Conservation (phyloP, 2,113 vertebrate species). For the Chaetodon auriga region DNA sequence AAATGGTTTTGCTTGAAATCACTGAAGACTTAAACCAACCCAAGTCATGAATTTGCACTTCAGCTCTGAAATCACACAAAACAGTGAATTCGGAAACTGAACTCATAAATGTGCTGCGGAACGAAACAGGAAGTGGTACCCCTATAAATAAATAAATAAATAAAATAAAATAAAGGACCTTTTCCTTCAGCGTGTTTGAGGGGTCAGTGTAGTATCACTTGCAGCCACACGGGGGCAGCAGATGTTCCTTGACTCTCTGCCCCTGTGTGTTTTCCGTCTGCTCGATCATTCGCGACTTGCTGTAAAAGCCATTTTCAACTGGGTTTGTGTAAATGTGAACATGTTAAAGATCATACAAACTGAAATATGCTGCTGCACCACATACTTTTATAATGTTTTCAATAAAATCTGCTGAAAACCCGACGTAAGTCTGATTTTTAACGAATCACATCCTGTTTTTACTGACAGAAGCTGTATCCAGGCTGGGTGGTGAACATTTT, state of each 20-base stretch:
- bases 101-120: conserved; percentile 7
- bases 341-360: conserved; percentile 57
- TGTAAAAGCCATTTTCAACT: conserved; percentile 68
- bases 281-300: conserved; percentile 29
- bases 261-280: conserved; percentile 11
- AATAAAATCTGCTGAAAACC: conserved; percentile 76
- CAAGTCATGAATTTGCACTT: conserved; percentile 36
- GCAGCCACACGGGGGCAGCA: conserved; percentile 54
- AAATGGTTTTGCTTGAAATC: conserved; percentile 5
- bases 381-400: conserved; percentile 82
- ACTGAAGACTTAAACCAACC: conserved; percentile 6
- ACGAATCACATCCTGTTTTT: not conserved
- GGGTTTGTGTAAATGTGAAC: conserved; percentile 71
- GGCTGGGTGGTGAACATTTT: not conserved
- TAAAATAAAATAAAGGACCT: not conserved
- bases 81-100: conserved; percentile 1
- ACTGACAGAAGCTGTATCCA: not conserved
- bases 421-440: not conserved
- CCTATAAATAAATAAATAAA: too few species aligned
- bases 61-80: conserved; percentile 23
- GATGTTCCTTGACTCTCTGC: conserved; percentile 12
- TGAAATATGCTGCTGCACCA: conserved; percentile 75
- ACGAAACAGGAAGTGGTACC: not conserved
- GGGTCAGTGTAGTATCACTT: conserved; percentile 35
- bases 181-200: not conserved